Percentiles rank a stretch among this genome's conserved stretches.
phyloP scores from a whole-genome alignment of 2,888 invertebrate genomes.

The Chymomyza fuscimana region DNA sequence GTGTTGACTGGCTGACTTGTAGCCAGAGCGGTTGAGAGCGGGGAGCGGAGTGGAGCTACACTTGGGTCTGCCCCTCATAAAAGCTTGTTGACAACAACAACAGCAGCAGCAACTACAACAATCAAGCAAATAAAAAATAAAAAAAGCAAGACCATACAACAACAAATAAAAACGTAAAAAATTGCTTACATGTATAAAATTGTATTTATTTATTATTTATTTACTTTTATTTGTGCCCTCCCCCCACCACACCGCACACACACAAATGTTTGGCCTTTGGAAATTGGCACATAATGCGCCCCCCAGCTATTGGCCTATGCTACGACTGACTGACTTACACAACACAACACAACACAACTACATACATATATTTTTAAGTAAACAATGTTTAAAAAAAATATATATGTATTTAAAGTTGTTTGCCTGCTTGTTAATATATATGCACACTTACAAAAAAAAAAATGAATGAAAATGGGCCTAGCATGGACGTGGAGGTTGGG shows the following conservation, averaged over 20 bases:
- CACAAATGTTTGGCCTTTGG: conserved; percentile 34
- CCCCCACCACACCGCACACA: not conserved
- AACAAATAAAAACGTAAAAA: conserved; percentile 15
- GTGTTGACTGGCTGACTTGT: conserved; percentile 32
- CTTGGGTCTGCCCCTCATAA: conserved; percentile 35
- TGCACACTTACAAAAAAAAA: conserved; percentile 29
- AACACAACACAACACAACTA: conserved; percentile 16
- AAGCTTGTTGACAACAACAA: conserved; percentile 50
- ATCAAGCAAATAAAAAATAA: conserved; percentile 16
- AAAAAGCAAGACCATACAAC: not conserved
- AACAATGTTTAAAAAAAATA: conserved; percentile 34
- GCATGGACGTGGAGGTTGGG: too few species aligned
- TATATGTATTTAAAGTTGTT: conserved; percentile 17
- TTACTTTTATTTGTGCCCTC: conserved; percentile 42
- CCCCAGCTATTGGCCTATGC: conserved; percentile 15
- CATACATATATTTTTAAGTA: conserved; percentile 14
- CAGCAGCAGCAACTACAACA: conserved; percentile 12
- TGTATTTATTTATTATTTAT: conserved; percentile 70
- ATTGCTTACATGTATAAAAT: conserved; percentile 51
- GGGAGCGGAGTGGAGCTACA: not conserved
- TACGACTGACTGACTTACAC: conserved; percentile 24
- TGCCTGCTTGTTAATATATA: conserved; percentile 49
- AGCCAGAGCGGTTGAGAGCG: not conserved
- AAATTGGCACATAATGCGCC: conserved; percentile 55
- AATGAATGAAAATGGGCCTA: conserved; percentile 34